Percentiles rank a stretch among this genome's conserved stretches.
Conservation (phyloP, 92 coral and sea anemone species). For the Parazoanthus atlanticus region DNA sequence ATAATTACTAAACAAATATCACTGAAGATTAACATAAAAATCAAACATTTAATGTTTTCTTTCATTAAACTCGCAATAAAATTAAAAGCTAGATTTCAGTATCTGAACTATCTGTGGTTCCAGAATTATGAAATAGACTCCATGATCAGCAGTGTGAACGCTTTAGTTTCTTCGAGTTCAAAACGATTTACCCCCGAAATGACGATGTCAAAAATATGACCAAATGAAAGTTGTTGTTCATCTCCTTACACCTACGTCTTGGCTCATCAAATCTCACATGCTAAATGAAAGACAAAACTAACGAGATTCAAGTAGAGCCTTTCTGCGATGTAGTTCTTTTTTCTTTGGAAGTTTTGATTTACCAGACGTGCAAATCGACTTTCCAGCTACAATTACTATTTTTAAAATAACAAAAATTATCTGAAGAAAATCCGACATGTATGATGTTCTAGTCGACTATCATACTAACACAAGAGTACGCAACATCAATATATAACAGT, state of each 20-base stretch:
- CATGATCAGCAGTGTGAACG: not conserved
- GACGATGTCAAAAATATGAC: not conserved
- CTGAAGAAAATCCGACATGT: not conserved
- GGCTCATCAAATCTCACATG: no score
- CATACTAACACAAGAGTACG: not conserved
- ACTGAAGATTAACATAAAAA: not conserved
- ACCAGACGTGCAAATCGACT: no score
- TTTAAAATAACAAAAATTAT: no score
- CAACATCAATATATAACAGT: no score
- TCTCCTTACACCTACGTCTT: not conserved
- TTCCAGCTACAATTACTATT: not conserved
- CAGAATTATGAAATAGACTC: not conserved
- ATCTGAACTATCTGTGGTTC: no score
- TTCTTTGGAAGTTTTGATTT: not conserved
- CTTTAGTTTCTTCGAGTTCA: not conserved
- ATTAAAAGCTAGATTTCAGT: not conserved
- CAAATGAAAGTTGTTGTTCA: not conserved
- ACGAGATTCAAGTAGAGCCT: not conserved
- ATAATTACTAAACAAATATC: not conserved
- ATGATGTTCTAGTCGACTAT: no score
- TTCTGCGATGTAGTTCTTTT: not conserved
- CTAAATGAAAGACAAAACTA: not conserved
- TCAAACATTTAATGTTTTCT: not conserved
- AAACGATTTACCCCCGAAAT: not conserved
- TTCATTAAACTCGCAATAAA: no score